Conservation (phyloP, 2,113 vertebrate species). For the Limnothrissa miodon region DNA sequence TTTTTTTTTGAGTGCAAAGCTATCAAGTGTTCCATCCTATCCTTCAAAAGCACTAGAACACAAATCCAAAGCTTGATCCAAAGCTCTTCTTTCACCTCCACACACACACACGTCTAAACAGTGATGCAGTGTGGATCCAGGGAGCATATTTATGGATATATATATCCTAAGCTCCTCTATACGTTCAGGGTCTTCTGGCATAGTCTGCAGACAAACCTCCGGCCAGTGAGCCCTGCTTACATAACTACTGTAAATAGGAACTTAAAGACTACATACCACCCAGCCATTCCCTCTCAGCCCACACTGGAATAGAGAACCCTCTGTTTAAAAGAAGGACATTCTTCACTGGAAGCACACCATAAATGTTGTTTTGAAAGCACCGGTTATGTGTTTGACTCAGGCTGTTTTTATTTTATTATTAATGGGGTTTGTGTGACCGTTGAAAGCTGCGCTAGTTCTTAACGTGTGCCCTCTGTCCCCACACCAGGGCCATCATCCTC, state of each 20-base stretch:
- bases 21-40: not conserved
- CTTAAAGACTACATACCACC: constrained; percentile 37
- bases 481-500: constrained; percentile 88
- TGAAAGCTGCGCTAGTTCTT: not conserved
- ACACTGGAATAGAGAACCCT: constrained; percentile 5
- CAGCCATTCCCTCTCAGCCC: constrained; percentile 7
- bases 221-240: not conserved
- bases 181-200: not conserved
- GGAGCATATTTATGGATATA: not conserved
- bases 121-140: not conserved
- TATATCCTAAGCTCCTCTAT: not conserved
- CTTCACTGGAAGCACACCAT: not conserved
- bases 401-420: not conserved
- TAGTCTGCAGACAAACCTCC: not conserved
- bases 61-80: not conserved
- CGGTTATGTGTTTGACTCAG: not conserved
- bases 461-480: not conserved
- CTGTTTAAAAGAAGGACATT: constrained; percentile 3
- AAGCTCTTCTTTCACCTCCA: not conserved
- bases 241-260: not conserved
- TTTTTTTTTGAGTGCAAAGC: not conserved
- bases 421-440: not conserved
- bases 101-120: not conserved
- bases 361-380: not conserved
- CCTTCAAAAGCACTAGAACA: not conserved